phyloP scores from a whole-genome alignment of 1,140 invertebrate genomes.

The Oedothorax gibbosus region DNA sequence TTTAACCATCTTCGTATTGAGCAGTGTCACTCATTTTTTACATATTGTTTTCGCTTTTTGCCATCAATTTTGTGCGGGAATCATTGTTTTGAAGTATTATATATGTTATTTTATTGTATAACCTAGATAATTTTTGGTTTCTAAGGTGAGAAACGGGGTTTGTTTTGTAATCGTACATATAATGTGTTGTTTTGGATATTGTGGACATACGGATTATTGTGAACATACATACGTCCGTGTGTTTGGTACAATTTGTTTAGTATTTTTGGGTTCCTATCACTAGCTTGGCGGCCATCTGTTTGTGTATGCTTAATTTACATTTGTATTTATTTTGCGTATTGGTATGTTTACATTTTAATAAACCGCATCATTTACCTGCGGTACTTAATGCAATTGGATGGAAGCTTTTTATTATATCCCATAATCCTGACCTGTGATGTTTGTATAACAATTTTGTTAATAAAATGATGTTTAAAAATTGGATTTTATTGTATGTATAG shows the following conservation, averaged over 20 bases:
- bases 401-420: slow-evolving; percentile 3
- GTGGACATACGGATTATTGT: neutral
- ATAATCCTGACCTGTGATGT: slow-evolving; percentile 21
- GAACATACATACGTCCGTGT: neutral
- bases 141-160: slow-evolving; percentile 1
- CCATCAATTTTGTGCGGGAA: too few species aligned
- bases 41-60: too few species aligned
- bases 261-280: slow-evolving; percentile 15
- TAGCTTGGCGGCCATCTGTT: neutral
- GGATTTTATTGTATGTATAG: too few species aligned
- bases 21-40: too few species aligned
- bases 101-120: too few species aligned
- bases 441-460: slow-evolving; percentile 27
- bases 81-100: too few species aligned
- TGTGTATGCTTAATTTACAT: neutral
- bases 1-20: too few species aligned
- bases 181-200: slow-evolving; percentile 6
- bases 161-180: neutral
- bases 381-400: slow-evolving; percentile 9
- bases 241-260: slow-evolving; percentile 26
- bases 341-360: slow-evolving; percentile 3
- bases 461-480: neutral
- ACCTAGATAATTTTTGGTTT: neutral
- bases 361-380: slow-evolving; percentile 20
- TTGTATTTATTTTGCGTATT: slow-evolving; percentile 16